Conservation (phyloP, 2,797 vertebrate species). For the Scomberomorus guttatus region DNA sequence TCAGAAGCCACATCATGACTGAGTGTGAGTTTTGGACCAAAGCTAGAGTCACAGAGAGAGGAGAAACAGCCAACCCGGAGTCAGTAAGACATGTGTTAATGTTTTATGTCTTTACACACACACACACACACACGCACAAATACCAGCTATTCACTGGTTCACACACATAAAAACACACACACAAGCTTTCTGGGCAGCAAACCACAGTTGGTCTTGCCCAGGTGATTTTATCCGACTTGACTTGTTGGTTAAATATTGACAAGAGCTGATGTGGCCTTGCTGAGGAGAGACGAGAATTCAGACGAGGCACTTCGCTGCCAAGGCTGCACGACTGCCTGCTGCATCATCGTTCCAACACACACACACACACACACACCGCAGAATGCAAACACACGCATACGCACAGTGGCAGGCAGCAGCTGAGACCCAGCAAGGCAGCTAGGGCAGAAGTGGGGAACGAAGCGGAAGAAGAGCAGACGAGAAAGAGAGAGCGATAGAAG, state of each 20-base stretch:
- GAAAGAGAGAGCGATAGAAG: constrained; percentile 1
- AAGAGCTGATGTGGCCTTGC: constrained; percentile 75
- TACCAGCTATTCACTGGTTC: constrained; percentile 14
- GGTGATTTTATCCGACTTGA: constrained; percentile 84
- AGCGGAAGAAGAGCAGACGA: constrained; percentile 61
- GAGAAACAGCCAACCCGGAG: constrained; percentile 4
- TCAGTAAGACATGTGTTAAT: constrained; percentile 52
- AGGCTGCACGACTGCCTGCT: constrained; percentile 65
- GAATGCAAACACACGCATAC: constrained; percentile 55
- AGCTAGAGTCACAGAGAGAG: constrained; percentile 2
- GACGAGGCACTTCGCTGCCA: constrained; percentile 65
- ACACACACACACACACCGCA: constrained; percentile 26
- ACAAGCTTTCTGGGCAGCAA: constrained; percentile 16
- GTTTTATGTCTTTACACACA: constrained; percentile 56
- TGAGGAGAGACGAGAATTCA: constrained; percentile 55
- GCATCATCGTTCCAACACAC: constrained; percentile 69
- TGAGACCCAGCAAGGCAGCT: constrained; percentile 66
- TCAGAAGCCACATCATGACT: constrained; percentile 26
- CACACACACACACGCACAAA: constrained; percentile 41
- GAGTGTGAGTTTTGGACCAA: constrained; percentile 41
- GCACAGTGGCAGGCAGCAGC: constrained; percentile 72
- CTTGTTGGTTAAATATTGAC: constrained; percentile 90
- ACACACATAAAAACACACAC: constrained; percentile 44
- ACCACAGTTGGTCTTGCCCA: constrained; percentile 68
- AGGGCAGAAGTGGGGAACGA: constrained; percentile 68